Percentiles rank a stretch among this genome's conserved stretches.
phyloP scores from a whole-genome alignment of 2,797 vertebrate species.

The Spheniscus humboldti region DNA sequence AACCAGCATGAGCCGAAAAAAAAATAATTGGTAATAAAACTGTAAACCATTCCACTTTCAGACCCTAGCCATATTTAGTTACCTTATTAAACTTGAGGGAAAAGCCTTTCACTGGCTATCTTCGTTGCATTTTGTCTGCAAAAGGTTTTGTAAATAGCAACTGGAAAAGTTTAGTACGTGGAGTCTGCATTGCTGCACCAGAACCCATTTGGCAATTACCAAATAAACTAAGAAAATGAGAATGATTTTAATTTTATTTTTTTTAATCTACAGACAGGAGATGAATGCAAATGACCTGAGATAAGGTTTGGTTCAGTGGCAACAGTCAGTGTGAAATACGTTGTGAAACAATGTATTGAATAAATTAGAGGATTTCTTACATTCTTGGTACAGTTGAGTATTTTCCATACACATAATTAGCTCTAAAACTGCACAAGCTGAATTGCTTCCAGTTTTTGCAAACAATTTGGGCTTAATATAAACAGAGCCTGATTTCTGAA shows the following conservation, averaged over 20 bases:
- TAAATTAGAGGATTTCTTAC: constrained; percentile 60
- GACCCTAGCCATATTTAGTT: not conserved
- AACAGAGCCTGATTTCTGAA: constrained; percentile 53
- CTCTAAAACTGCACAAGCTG: constrained; percentile 68
- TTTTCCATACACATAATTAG: constrained; percentile 61
- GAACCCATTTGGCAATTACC: constrained; percentile 48
- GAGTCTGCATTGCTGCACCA: constrained; percentile 42
- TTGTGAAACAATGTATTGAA: constrained; percentile 60
- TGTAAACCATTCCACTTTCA: constrained; percentile 12
- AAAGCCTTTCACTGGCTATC: not conserved
- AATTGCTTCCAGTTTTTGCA: constrained; percentile 64
- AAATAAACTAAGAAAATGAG: constrained; percentile 47
- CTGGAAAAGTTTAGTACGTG: constrained; percentile 19
- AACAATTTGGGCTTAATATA: constrained; percentile 62
- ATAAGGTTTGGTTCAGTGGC: constrained; percentile 62
- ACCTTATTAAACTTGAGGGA: not conserved
- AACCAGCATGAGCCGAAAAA: constrained; percentile 24
- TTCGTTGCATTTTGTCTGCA: not conserved
- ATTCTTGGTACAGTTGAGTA: constrained; percentile 58
- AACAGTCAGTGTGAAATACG: constrained; percentile 65
- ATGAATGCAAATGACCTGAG: constrained; percentile 66
- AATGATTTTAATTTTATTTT: constrained; percentile 32
- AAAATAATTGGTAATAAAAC: not conserved
- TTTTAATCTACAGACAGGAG: constrained; percentile 52
- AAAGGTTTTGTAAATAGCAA: constrained; percentile 31